A percentile compares a stretch with the other conserved stretches of the same genome.
phyloP scores from a whole-genome alignment of 2,888 invertebrate species.

The Ryuthela nishihirai region DNA sequence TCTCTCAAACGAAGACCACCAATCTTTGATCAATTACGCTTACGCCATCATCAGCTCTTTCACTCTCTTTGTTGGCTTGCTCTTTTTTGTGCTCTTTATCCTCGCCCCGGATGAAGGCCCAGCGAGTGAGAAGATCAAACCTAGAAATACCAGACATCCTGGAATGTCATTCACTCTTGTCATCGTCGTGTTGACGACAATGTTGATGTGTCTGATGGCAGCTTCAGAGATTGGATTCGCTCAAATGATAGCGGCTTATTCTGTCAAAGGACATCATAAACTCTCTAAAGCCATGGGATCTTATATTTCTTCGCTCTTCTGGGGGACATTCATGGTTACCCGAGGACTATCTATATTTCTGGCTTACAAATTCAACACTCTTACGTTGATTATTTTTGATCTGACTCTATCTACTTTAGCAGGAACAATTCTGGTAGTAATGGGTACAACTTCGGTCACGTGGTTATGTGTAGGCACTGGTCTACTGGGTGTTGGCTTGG shows the following conservation, averaged over 20 bases:
- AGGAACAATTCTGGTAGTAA: slow-evolving; percentile 46
- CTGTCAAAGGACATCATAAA: slow-evolving; percentile 46
- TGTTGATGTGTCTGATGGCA: slow-evolving; percentile 19
- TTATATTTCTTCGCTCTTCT: slow-evolving; percentile 51
- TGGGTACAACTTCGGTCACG: slow-evolving; percentile 43
- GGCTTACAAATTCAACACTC: slow-evolving; percentile 49
- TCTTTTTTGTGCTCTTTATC: slow-evolving; percentile 6
- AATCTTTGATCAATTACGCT: too few species aligned
- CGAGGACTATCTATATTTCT: slow-evolving; percentile 51
- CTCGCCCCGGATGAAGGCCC: slow-evolving; percentile 2
- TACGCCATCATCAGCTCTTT: slow-evolving; percentile 40
- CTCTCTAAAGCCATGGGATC: slow-evolving; percentile 49
- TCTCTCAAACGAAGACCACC: too few species aligned
- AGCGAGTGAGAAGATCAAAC: background rate
- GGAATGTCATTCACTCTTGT: slow-evolving; percentile 13
- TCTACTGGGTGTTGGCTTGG: slow-evolving; percentile 51
- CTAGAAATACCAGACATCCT: slow-evolving; percentile 4
- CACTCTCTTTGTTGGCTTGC: slow-evolving; percentile 11
- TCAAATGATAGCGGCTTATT: slow-evolving; percentile 51
- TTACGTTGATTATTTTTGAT: slow-evolving; percentile 50
- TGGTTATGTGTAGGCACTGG: slow-evolving; percentile 51
- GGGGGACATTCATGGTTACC: slow-evolving; percentile 51
- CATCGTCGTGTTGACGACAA: slow-evolving; percentile 13
- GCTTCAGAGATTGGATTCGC: slow-evolving; percentile 53
- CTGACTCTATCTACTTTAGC: slow-evolving; percentile 46